Conservation (phyloP, 1,140 invertebrate species). For the Caenorhabditis briggsae region DNA sequence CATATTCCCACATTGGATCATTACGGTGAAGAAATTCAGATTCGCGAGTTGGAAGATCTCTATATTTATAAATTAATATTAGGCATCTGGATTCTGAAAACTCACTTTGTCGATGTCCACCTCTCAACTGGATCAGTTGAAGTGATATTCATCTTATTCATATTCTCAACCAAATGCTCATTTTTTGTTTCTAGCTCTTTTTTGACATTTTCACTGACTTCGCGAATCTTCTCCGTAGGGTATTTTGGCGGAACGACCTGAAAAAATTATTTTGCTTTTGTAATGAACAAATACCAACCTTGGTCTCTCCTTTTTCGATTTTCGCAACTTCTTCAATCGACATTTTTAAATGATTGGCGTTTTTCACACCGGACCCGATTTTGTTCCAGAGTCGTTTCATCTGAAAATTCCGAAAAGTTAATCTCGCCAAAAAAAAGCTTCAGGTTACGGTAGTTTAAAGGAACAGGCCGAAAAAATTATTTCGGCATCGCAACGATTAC, state of each 20-base stretch:
- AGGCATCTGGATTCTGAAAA: background rate
- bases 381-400: constrained; percentile 44
- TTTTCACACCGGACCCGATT: constrained; percentile 7
- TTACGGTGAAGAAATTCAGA: constrained; percentile 63
- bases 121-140: constrained; percentile 69
- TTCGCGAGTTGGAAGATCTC: constrained; percentile 67
- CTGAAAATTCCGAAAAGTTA: background rate
- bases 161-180: constrained; percentile 68
- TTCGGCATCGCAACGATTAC: too few species aligned
- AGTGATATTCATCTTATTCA: constrained; percentile 68
- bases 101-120: constrained; percentile 58
- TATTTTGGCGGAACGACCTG: constrained; percentile 25
- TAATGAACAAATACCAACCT: background rate
- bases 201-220: constrained; percentile 35
- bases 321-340: constrained; percentile 8
- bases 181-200: constrained; percentile 70
- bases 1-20: constrained; percentile 67
- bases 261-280: background rate
- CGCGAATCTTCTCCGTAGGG: constrained; percentile 8
- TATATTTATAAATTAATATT: constrained; percentile 46
- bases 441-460: constrained; percentile 12
- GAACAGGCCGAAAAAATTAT: background rate
- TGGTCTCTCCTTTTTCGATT: constrained; percentile 52
- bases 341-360: constrained; percentile 27
- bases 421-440: background rate